Evolutionary conservation across 2,797 vertebrate genomes (phyloP).

Genomic region (Gambelia wislizenii): DNA sequence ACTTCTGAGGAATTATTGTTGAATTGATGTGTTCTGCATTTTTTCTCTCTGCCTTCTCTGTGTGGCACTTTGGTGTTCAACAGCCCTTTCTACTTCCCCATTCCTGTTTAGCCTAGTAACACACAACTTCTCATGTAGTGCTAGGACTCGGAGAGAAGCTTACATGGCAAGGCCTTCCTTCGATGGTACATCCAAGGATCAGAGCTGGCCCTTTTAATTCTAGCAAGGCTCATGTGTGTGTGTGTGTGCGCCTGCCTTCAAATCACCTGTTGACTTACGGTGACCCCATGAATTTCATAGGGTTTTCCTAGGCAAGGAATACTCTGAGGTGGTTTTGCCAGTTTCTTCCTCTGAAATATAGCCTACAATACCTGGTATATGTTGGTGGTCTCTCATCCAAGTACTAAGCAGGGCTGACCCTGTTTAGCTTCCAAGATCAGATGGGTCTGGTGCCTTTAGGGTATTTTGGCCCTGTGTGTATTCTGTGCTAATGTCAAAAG

Average conservation of each 20-base stretch:
- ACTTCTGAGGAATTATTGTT: background rate
- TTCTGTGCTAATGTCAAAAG: too few relatives aligned
- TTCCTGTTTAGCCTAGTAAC: background rate
- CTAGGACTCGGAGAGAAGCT: background rate
- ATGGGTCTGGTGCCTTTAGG: too few relatives aligned
- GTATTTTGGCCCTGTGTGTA: too few relatives aligned
- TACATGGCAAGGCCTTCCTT: background rate
- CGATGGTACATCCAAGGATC: background rate
- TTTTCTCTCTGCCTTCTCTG: background rate
- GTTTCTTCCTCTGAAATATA: too few relatives aligned
- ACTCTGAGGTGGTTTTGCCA: too few relatives aligned
- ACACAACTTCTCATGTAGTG: background rate
- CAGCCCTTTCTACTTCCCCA: slow-evolving; percentile 17
- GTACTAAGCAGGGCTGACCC: too few relatives aligned
- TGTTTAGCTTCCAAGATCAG: too few relatives aligned
- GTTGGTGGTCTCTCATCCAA: too few relatives aligned
- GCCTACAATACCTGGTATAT: too few relatives aligned
- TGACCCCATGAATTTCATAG: too few relatives aligned
- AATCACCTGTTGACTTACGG: too few relatives aligned
- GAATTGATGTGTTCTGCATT: background rate
- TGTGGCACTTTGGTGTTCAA: background rate
- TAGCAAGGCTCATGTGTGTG: background rate
- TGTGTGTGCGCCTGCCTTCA: background rate
- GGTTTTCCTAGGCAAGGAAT: too few relatives aligned
- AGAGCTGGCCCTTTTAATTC: background rate